phyloP scores from a whole-genome alignment of 2,888 invertebrate species.

The Cerastis rubricosa region DNA sequence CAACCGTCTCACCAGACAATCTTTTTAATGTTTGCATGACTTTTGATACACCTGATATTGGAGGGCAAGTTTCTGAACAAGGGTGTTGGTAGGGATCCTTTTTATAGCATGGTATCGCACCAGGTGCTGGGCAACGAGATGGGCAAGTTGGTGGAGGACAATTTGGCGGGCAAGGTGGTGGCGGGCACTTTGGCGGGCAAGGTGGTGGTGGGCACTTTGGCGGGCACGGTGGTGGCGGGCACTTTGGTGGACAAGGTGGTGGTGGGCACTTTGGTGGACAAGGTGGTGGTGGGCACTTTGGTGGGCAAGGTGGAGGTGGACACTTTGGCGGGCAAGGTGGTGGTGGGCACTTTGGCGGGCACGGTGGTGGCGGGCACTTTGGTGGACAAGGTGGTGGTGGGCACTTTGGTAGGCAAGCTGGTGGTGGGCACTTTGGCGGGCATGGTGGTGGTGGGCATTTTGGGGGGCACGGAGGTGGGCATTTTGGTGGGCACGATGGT shows the following conservation, averaged over 20 bases:
- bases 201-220: not conserved
- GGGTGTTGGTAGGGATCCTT: not conserved
- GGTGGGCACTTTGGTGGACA: not conserved
- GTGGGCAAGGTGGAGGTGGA: not conserved
- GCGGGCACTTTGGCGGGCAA: not conserved
- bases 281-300: not conserved
- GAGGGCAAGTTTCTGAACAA: not conserved
- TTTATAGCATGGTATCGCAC: constrained; percentile 20
- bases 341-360: not conserved
- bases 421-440: not conserved
- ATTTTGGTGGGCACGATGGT: too few species aligned
- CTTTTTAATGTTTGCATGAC: not conserved
- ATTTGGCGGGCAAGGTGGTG: not conserved
- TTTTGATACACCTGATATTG: not conserved
- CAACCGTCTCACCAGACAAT: constrained; percentile 6
- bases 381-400: not conserved
- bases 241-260: not conserved
- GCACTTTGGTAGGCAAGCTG: not conserved
- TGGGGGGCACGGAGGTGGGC: not conserved
- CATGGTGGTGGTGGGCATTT: not conserved
- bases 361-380: not conserved
- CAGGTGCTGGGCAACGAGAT: not conserved
- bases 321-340: not conserved
- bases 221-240: not conserved
- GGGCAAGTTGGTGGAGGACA: not conserved